phyloP scores from a whole-genome alignment of 2,888 invertebrate genomes.

The Andrena bucephala region DNA sequence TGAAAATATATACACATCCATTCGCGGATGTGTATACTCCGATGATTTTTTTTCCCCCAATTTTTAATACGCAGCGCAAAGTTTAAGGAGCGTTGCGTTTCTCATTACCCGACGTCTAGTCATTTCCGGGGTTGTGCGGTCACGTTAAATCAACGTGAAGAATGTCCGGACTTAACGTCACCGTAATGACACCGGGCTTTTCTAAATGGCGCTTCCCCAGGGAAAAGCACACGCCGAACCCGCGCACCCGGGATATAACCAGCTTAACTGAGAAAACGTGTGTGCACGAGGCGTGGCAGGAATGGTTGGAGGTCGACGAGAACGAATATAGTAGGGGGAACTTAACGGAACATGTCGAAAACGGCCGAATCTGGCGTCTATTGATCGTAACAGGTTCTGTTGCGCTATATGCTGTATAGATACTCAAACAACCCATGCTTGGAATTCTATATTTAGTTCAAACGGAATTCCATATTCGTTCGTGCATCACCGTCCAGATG shows the following conservation, averaged over 20 bases:
- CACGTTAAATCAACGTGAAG: background rate
- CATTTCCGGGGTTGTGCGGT: background rate
- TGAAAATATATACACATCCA: background rate
- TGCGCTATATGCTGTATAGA: slow-evolving; percentile 45
- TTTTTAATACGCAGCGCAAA: background rate
- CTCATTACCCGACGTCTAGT: background rate
- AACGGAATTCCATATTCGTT: slow-evolving; percentile 10
- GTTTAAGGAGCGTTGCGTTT: background rate
- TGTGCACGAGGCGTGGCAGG: slow-evolving; percentile 70
- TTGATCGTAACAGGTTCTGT: slow-evolving; percentile 75
- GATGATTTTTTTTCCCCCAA: background rate
- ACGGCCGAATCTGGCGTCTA: slow-evolving; percentile 78
- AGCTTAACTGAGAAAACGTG: slow-evolving; percentile 60
- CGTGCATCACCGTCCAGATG: background rate
- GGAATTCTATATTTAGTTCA: slow-evolving; percentile 58
- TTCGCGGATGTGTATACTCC: background rate
- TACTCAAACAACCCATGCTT: slow-evolving; percentile 50
- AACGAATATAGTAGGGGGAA: slow-evolving; percentile 78
- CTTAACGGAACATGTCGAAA: slow-evolving; percentile 81
- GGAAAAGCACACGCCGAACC: slow-evolving; percentile 38
- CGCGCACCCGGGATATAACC: slow-evolving; percentile 50
- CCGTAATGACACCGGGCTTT: background rate
- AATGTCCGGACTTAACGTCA: background rate
- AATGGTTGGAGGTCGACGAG: slow-evolving; percentile 75
- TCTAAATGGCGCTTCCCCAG: slow-evolving; percentile 11